Conservation (phyloP, 2,888 invertebrate species). For the Oxycera nigricornis region DNA sequence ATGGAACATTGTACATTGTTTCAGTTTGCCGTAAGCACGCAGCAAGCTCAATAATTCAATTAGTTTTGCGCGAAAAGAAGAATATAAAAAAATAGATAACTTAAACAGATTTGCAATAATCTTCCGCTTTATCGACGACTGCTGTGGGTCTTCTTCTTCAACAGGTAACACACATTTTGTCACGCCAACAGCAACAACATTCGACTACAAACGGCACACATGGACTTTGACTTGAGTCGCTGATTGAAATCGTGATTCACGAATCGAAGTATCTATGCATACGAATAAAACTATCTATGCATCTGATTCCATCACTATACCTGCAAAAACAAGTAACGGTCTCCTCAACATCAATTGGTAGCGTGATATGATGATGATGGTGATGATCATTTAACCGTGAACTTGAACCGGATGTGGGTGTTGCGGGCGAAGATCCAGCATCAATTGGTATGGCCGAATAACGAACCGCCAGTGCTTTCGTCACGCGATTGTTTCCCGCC, state of each 20-base stretch:
- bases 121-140: not conserved
- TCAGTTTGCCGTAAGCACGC: too few relatives aligned
- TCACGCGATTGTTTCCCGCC: slow-evolving; percentile 61
- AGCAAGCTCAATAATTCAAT: not conserved
- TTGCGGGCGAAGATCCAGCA: slow-evolving; percentile 50
- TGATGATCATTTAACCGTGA: slow-evolving; percentile 37
- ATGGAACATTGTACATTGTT: too few relatives aligned
- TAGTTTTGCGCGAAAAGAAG: not conserved
- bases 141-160: slow-evolving; percentile 21
- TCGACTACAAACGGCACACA: not conserved
- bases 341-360: slow-evolving; percentile 72
- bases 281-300: not conserved
- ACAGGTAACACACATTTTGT: too few relatives aligned
- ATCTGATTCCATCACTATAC: slow-evolving; percentile 61
- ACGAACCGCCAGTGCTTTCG: slow-evolving; percentile 60
- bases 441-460: slow-evolving; percentile 60
- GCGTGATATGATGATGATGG: slow-evolving; percentile 57
- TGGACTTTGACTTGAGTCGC: not conserved
- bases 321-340: slow-evolving; percentile 84
- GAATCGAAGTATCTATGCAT: not conserved
- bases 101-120: slow-evolving; percentile 22
- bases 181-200: too few relatives aligned
- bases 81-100: not conserved
- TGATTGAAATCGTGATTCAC: not conserved
- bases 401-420: slow-evolving; percentile 40